These are phyloP conservation scores for Zaprionus bogoriensis DNA, from an alignment of 2,888 invertebrate genomes.

Conservation along the genomic window DNA sequence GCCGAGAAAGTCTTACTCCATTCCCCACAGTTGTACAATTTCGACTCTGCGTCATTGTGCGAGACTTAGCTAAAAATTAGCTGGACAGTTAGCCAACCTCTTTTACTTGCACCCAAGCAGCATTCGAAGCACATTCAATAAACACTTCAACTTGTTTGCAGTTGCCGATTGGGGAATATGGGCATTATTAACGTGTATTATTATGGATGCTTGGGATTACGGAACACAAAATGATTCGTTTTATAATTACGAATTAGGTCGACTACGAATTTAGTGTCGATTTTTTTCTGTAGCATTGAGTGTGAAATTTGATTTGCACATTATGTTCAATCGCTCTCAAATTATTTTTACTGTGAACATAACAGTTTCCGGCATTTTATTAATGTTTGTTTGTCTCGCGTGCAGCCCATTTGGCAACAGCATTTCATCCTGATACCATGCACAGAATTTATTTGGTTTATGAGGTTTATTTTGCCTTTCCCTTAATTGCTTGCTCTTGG, in stretches of 20 bases:
- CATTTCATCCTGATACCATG: constrained; percentile 30
- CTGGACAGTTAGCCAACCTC: constrained; percentile 41
- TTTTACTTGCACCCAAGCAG: constrained; percentile 36
- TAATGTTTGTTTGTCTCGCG: constrained; percentile 19
- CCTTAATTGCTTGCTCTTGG: constrained; percentile 26
- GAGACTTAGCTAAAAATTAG: constrained; percentile 40
- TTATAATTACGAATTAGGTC: background rate
- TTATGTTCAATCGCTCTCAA: constrained; percentile 32
- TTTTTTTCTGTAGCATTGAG: constrained; percentile 35
- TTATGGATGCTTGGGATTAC: background rate
- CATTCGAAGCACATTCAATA: constrained; percentile 69
- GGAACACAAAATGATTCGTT: background rate
- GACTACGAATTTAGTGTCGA: constrained; percentile 12
- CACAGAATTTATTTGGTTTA: constrained; percentile 21
- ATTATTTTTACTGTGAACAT: constrained; percentile 28
- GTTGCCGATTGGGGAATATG: constrained; percentile 32
- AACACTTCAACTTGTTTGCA: constrained; percentile 66
- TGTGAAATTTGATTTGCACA: constrained; percentile 61
- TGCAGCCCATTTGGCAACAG: constrained; percentile 22
- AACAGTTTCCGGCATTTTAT: constrained; percentile 50
- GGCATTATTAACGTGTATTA: constrained; percentile 13
- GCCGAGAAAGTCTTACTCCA: constrained; percentile 16
- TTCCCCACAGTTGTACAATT: constrained; percentile 16
- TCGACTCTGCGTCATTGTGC: constrained; percentile 41
- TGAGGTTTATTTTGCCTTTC: constrained; percentile 13